phyloP scores from a whole-genome alignment of 2,888 invertebrate species.

The Tortrix viridana region DNA sequence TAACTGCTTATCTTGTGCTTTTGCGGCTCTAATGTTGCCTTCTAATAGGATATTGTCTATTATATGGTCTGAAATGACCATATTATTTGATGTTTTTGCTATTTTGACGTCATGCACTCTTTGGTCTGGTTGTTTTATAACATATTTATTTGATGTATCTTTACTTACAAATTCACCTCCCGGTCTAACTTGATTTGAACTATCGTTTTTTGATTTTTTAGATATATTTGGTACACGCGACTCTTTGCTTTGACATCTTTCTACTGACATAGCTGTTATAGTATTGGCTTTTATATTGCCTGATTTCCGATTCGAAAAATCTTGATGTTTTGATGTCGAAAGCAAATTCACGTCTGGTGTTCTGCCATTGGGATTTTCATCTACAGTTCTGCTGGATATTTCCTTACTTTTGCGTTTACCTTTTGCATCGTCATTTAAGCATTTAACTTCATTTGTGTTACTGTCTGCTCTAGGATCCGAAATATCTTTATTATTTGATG shows the following conservation, averaged over 20 bases:
- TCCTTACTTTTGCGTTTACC: background rate
- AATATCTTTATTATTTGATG: background rate
- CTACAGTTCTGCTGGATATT: background rate
- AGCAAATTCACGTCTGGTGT: background rate
- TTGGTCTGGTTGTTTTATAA: background rate
- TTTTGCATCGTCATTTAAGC: background rate
- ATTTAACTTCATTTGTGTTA: background rate
- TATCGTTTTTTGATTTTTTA: background rate
- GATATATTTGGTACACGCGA: background rate
- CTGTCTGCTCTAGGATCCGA: background rate
- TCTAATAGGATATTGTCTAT: background rate
- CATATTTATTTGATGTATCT: background rate
- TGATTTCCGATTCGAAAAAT: background rate
- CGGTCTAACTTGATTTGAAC: background rate
- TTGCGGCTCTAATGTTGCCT: background rate
- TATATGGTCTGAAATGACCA: background rate
- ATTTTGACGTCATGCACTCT: background rate
- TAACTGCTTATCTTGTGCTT: background rate
- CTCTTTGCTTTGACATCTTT: background rate
- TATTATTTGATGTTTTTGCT: background rate
- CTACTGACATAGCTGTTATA: background rate
- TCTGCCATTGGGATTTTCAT: background rate
- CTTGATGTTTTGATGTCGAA: background rate
- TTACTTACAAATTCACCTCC: background rate
- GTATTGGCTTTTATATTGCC: background rate